Percentiles rank a stretch among this genome's conserved stretches.
phyloP scores from a whole-genome alignment of 1,140 invertebrate species.

The Sipha flava region DNA sequence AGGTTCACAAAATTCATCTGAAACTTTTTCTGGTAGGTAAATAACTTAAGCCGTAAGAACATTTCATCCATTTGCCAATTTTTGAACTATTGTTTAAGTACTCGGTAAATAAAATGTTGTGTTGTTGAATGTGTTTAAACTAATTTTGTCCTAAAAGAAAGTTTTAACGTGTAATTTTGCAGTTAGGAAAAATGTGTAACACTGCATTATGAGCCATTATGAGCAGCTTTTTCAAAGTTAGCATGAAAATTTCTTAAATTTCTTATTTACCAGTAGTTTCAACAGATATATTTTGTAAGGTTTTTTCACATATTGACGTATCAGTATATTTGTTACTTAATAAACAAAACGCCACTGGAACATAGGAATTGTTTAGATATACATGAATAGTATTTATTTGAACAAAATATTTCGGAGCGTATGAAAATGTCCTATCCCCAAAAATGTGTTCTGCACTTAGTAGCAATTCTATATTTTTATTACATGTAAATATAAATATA shows the following conservation, averaged over 20 bases:
- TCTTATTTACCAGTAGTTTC: not conserved
- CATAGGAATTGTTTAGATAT: no score
- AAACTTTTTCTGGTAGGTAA: not conserved
- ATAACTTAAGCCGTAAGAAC: not conserved
- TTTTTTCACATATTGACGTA: not conserved
- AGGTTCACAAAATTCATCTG: no score
- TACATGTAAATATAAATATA: no score
- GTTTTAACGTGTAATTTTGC: not conserved
- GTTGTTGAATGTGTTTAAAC: not conserved
- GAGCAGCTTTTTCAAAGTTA: not conserved
- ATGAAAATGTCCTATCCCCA: no score
- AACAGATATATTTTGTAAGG: not conserved
- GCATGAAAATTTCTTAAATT: not conserved
- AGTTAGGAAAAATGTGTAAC: not conserved
- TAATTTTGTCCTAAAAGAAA: not conserved
- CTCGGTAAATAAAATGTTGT: not conserved
- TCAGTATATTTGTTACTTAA: not conserved
- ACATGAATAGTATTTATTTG: no score
- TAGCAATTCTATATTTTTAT: no score
- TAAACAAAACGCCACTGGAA: no score
- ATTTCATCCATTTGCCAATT: not conserved
- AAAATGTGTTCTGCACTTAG: no score
- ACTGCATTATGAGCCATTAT: not conserved
- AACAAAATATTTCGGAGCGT: no score
- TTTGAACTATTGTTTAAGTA: not conserved